These are phyloP conservation scores for Drosophila grimshawi DNA, from an alignment of 1,140 invertebrate genomes.

Conservation along the genomic window DNA sequence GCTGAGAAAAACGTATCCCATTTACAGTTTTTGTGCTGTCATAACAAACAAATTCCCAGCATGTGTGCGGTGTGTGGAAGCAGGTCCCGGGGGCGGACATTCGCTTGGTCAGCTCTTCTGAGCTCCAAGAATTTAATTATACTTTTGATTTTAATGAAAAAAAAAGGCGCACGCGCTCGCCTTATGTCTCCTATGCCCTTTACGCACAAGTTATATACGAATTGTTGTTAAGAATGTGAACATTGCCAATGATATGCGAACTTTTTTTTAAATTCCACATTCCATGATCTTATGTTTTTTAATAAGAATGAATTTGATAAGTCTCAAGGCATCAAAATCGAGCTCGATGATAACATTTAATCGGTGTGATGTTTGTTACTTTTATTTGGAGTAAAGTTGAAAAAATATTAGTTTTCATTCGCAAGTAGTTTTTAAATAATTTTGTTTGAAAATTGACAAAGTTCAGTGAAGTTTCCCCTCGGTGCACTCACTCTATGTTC, in stretches of 20 bases:
- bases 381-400: conserved; percentile 4
- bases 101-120: conserved; percentile 36
- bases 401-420: conserved; percentile 1
- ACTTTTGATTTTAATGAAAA: conserved; percentile 75
- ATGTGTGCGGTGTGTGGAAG: conserved; percentile 43
- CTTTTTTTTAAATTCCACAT: no score
- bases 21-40: conserved; percentile 61
- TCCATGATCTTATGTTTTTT: no score
- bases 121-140: conserved; percentile 67
- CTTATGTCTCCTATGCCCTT: conserved; percentile 13
- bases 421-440: conserved; percentile 7
- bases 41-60: conserved; percentile 72
- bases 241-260: neutral
- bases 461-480: conserved; percentile 15
- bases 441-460: conserved; percentile 17
- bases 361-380: neutral
- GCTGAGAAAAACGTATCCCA: conserved; percentile 33
- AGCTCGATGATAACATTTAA: neutral
- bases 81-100: conserved; percentile 14
- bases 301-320: no score
- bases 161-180: conserved; percentile 37
- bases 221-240: neutral
- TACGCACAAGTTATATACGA: neutral
- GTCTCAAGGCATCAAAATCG: no score
- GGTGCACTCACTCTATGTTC: neutral